Base-by-base conservation (phyloP, 2,797 vertebrate species). In the Hippoglossus hippoglossus region DNA sequence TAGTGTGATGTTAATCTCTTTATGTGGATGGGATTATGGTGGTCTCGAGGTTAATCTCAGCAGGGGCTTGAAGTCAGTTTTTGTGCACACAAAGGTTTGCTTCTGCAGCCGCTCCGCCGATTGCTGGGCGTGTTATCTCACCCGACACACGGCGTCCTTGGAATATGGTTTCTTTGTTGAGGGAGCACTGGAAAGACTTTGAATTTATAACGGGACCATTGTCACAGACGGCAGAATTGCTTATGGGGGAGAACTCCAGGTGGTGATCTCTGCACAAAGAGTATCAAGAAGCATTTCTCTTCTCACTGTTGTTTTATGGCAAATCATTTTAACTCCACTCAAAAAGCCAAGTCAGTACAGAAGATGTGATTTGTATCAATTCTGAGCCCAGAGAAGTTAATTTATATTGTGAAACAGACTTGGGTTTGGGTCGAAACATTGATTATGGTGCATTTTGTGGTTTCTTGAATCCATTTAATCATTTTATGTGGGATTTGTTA, bases 161-260 rank as follows among this genome's bases (percentile, higher is more conserved):
- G 67, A 82, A 82, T 79, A 70, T 62, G 57, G 77, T 76, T 70
- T 52, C 73, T 86, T 91, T 89, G 74, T 89, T 69, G 66, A n/a
- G 41, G 22, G 49, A 74, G 66, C 22, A 55, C 59, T 3, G 50
- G 58, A 80, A 67, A 71, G 71, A 75, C 77, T 79, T 79, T 63
- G 60, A 83, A 88, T 90, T 87, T 80, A 82, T 77, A 83, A 81
- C 64, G 47, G 50, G 83, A 79, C 50, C 50, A 47, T 79, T 81
- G 61, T 57, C 71, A 69, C 88, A 91, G 87, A 91, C 92, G 85
- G 89, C 49, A 60, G 67, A 73, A 63, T 77, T 77, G 74, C 74
- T 73, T 66, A 65, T 84, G 59, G 74, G 56, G 57, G 53, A 76
- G 68, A 39, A 59, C 68, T 86, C 72, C 88, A 92, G 88, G 90